A percentile compares a stretch with the other conserved stretches of the same genome.
phyloP scores from a whole-genome alignment of 1,140 invertebrate species.

The Copidosoma floridanum region DNA sequence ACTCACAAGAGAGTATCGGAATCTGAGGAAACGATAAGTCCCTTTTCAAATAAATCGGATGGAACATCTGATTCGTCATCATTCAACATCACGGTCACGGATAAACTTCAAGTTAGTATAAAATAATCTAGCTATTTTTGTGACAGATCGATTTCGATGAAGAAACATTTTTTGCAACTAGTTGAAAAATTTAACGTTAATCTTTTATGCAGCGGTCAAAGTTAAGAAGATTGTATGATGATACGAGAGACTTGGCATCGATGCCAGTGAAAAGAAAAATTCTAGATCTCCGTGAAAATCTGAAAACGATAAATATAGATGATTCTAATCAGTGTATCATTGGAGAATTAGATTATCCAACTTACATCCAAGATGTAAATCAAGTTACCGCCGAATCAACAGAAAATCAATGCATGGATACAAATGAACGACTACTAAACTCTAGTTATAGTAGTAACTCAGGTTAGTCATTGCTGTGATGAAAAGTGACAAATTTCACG shows the following conservation, averaged over 20 bases:
- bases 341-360: constrained; percentile 12
- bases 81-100: no score
- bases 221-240: constrained; percentile 3
- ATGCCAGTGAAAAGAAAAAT: constrained; percentile 15
- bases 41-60: neutral
- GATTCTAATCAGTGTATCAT: neutral
- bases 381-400: neutral
- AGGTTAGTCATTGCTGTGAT: constrained; percentile 26
- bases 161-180: no score
- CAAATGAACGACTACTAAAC: constrained; percentile 23
- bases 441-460: constrained; percentile 36
- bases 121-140: no score
- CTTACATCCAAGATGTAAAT: constrained; percentile 12
- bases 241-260: neutral
- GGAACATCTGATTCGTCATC: neutral
- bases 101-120: no score
- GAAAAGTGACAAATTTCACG: neutral
- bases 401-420: constrained; percentile 5
- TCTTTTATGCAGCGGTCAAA: constrained; percentile 4
- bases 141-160: neutral
- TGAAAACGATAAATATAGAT: neutral
- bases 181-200: no score
- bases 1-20: constrained; percentile 15
- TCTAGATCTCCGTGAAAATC: neutral
- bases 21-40: constrained; percentile 2